Evolutionary conservation across 2,113 vertebrate species (phyloP), one percentile per base, ranked within the genome.

Genomic region (Percina caprodes): DNA sequence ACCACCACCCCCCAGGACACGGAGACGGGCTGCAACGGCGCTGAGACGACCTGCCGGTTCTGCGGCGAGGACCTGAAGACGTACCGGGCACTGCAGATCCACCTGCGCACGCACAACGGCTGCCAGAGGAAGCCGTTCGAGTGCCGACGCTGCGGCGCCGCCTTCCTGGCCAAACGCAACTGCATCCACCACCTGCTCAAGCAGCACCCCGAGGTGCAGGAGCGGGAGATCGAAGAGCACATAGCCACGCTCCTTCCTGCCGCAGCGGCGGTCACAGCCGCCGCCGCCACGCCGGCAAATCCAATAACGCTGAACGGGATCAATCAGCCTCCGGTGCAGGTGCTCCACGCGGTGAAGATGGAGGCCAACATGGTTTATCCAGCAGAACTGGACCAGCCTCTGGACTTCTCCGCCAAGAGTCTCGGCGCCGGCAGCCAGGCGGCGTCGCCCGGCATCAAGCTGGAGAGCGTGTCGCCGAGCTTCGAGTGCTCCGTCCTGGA

Each of bases 181-280:
- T 99, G 98, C 90, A 95, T 99, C 89, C 98, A 98, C 83, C 98
- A 99, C 87, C 94, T 99, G 81, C 96, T 98, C 30, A 99, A 99
- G 91, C 97, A 99, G 89, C 98, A 99, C 89, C 94, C 96, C 0
- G 96, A 98, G 0, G 96, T 99, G 62, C 97, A 97, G 12, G 98
- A 99, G 91, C 91, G 91, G 1, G 97, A 99, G 91, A 97, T 99
- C 0, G 97, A 99, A 81, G 97, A 96, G 52, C 96, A 98, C 48
- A 96, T 99, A 52, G 91, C 97, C 79, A 95, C 92, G 0, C 93
- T 96, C 0, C 91, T 95, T 39, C 95, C 94, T 2, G 88, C 92
- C 4, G 71, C 82, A 91, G n/a, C n/a, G n/a, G n/a, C n/a, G n/a
- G n/a, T n/a, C n/a, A n/a, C n/a, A n/a, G 90, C 74, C 74, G 91